Percentiles rank a stretch among this genome's conserved stretches.
Evolutionary conservation across 2,888 invertebrate species (phyloP).

Genomic region (Siphlonurus alternatus): DNA sequence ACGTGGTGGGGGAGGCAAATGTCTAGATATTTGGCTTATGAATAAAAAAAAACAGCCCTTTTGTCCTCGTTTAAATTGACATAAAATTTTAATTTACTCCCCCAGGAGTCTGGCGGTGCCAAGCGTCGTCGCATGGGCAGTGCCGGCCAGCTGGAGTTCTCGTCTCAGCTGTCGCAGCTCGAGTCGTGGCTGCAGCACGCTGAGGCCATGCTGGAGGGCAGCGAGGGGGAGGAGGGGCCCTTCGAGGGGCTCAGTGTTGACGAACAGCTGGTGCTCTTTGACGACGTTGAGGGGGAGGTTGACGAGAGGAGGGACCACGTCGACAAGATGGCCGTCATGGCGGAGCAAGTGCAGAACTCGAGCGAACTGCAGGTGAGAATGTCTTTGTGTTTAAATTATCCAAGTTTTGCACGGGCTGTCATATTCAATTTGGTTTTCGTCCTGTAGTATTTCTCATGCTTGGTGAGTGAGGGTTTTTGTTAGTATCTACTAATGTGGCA

Average conservation of each 20-base stretch:
- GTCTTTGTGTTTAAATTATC: too few species aligned
- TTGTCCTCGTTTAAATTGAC: too few species aligned
- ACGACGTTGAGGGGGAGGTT: constrained; percentile 32
- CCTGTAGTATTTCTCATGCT: too few species aligned
- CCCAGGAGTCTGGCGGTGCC: constrained; percentile 18
- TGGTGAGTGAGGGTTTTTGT: too few species aligned
- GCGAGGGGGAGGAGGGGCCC: constrained; percentile 20
- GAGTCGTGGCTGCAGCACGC: constrained; percentile 30
- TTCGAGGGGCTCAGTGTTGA: constrained; percentile 31
- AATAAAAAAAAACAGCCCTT: too few species aligned
- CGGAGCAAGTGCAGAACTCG: constrained; percentile 29
- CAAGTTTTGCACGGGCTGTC: too few species aligned
- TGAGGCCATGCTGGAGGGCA: constrained; percentile 18
- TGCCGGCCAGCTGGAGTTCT: constrained; percentile 29
- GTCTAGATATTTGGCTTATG: too few species aligned
- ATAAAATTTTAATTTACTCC: too few species aligned
- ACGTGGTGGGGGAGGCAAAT: too few species aligned
- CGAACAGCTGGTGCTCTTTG: constrained; percentile 34
- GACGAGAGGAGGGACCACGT: constrained; percentile 29
- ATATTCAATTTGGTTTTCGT: too few species aligned
- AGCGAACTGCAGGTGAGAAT: not conserved
- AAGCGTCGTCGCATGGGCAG: constrained; percentile 26
- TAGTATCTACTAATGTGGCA: too few species aligned
- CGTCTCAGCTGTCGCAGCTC: constrained; percentile 25
- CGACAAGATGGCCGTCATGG: constrained; percentile 36